Conservation (phyloP, 2,888 invertebrate genomes). For the Nemurella pictetii region DNA sequence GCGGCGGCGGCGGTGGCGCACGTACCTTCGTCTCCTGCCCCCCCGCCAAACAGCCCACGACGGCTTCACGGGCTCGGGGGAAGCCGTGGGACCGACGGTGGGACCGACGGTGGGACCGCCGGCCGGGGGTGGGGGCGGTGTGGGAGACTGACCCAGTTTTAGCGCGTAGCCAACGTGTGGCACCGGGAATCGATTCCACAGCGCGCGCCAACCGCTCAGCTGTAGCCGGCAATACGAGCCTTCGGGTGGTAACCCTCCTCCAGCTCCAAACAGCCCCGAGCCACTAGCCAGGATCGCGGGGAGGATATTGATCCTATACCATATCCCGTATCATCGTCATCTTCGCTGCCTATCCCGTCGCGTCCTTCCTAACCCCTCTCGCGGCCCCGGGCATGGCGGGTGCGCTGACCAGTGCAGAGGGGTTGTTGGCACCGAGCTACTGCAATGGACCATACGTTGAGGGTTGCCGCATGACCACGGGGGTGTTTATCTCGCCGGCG, state of each 20-base stretch:
- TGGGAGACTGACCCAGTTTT: slow-evolving; percentile 23
- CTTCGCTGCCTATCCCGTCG: not conserved
- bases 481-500: no score
- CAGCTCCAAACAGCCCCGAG: no score
- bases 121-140: not conserved
- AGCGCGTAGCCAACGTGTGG: not conserved
- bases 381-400: no score
- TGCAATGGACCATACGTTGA: not conserved
- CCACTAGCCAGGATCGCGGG: not conserved
- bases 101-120: no score
- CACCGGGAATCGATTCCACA: slow-evolving; percentile 2
- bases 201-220: slow-evolving; percentile 16
- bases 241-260: not conserved
- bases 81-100: not conserved
- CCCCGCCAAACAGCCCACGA: not conserved
- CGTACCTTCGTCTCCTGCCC: not conserved
- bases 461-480: not conserved
- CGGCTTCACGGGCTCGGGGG: not conserved
- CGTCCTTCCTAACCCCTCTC: not conserved
- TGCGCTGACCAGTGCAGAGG: not conserved
- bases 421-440: not conserved
- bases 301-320: not conserved
- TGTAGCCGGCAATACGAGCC: not conserved
- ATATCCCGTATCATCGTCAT: not conserved
- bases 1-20: not conserved